Percentiles rank a stretch among this genome's conserved stretches.
phyloP scores from a whole-genome alignment of 1,140 invertebrate genomes.

The Augochlora pura region DNA sequence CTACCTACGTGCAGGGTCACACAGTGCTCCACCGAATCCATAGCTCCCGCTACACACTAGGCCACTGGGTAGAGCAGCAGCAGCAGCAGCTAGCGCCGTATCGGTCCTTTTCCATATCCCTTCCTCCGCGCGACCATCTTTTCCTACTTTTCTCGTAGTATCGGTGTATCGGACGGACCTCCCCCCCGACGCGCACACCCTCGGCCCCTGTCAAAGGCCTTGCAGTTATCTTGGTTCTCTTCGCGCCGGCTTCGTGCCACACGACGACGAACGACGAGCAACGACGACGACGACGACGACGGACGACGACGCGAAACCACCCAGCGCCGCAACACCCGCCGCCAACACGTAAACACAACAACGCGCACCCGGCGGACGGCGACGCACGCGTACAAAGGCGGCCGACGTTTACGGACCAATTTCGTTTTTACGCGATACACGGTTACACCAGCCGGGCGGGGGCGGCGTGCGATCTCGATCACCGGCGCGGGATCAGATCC shows the following conservation, averaged over 20 bases:
- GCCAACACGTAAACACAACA: constrained; percentile 60
- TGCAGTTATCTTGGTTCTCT: constrained; percentile 17
- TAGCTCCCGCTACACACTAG: constrained; percentile 70
- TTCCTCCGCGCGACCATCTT: constrained; percentile 15
- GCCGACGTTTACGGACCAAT: constrained; percentile 40
- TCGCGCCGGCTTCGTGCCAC: constrained; percentile 37
- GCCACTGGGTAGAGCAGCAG: constrained; percentile 62
- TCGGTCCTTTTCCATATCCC: constrained; percentile 16
- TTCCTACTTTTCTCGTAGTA: constrained; percentile 26
- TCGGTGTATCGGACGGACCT: constrained; percentile 7
- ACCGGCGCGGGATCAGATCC: not conserved
- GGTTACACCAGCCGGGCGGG: too few relatives aligned
- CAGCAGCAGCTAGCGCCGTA: too few relatives aligned
- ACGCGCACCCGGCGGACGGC: constrained; percentile 6
- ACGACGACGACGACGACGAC: too few relatives aligned
- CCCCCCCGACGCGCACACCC: not conserved
- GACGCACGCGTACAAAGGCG: constrained; percentile 60
- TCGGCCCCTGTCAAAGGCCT: not conserved
- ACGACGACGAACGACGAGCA: too few relatives aligned
- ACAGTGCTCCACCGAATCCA: constrained; percentile 69
- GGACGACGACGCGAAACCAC: too few relatives aligned
- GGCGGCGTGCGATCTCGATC: constrained; percentile 29
- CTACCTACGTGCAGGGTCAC: constrained; percentile 72
- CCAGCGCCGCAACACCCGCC: too few relatives aligned
- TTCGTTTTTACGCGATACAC: constrained; percentile 4